phyloP scores from a whole-genome alignment of 1,140 invertebrate species.

The Prorops nasuta region DNA sequence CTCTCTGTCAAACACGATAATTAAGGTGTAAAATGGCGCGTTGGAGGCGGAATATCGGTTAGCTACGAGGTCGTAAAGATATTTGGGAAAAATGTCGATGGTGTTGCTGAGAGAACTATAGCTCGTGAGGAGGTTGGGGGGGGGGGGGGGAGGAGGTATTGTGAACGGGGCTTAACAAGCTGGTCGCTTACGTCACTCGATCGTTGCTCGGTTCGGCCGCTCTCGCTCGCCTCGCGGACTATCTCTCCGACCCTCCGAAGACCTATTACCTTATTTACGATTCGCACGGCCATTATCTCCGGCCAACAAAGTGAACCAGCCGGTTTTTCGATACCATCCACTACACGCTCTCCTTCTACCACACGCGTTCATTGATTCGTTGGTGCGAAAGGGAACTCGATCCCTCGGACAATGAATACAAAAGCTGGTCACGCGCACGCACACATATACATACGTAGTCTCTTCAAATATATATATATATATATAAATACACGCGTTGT shows the following conservation, averaged over 20 bases:
- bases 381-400: conserved; percentile 28
- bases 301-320: conserved; percentile 36
- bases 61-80: too few species aligned
- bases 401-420: conserved; percentile 29
- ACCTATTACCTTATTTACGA: conserved; percentile 40
- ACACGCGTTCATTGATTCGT: conserved; percentile 15
- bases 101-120: too few species aligned
- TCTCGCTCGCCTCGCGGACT: conserved; percentile 4
- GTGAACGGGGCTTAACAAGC: not conserved
- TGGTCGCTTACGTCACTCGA: conserved; percentile 31
- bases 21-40: too few species aligned
- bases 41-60: too few species aligned
- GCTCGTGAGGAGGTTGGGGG: not conserved
- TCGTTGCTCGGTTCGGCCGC: conserved; percentile 15
- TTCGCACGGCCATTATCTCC: conserved; percentile 37
- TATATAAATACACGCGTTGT: too few species aligned
- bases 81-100: too few species aligned
- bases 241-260: conserved; percentile 23
- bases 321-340: conserved; percentile 34
- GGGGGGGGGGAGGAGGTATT: not conserved
- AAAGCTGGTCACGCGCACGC: conserved; percentile 10
- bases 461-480: too few species aligned
- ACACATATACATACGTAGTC: conserved; percentile 8
- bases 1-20: too few species aligned
- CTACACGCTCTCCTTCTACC: not conserved